These are phyloP conservation scores for Sipha maydis DNA, from an alignment of 2,888 invertebrate species.

Conservation along the genomic window DNA sequence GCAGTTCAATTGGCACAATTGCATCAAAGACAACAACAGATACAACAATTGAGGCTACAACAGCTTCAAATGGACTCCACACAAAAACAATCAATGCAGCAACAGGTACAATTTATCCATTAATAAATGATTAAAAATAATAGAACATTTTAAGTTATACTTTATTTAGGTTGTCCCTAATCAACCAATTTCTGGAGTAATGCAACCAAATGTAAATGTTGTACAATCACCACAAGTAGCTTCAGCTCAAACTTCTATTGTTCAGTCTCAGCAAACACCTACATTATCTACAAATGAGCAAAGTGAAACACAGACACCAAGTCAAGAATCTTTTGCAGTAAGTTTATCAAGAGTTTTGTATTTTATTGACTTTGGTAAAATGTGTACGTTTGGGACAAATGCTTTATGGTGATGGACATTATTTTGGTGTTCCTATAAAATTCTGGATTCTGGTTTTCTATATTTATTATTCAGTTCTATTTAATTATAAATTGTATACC, in stretches of 20 bases:
- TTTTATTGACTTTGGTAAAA: slow-evolving; percentile 25
- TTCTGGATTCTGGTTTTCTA: slow-evolving; percentile 28
- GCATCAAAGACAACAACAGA: slow-evolving; percentile 67
- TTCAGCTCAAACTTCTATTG: slow-evolving; percentile 16
- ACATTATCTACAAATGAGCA: slow-evolving; percentile 42
- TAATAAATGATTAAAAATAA: background rate
- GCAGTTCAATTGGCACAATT: slow-evolving; percentile 66
- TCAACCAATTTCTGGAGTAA: slow-evolving; percentile 40
- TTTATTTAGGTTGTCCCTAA: slow-evolving; percentile 11
- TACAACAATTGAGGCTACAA: slow-evolving; percentile 65
- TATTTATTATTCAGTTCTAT: slow-evolving; percentile 4
- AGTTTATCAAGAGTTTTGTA: background rate
- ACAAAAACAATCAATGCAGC: slow-evolving; percentile 69
- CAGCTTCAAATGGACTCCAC: slow-evolving; percentile 67
- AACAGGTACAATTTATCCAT: slow-evolving; percentile 67
- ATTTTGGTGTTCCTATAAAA: slow-evolving; percentile 49
- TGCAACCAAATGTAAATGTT: slow-evolving; percentile 50
- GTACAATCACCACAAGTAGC: slow-evolving; percentile 47
- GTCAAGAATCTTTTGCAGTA: slow-evolving; percentile 48
- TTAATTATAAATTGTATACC: background rate
- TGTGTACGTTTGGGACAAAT: slow-evolving; percentile 21
- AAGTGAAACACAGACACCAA: slow-evolving; percentile 29
- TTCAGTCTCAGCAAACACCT: slow-evolving; percentile 39
- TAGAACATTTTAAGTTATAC: background rate
- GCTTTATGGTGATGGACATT: slow-evolving; percentile 54